phyloP scores from a whole-genome alignment of 2,888 invertebrate species.

The Pardosa pseudoannulata region DNA sequence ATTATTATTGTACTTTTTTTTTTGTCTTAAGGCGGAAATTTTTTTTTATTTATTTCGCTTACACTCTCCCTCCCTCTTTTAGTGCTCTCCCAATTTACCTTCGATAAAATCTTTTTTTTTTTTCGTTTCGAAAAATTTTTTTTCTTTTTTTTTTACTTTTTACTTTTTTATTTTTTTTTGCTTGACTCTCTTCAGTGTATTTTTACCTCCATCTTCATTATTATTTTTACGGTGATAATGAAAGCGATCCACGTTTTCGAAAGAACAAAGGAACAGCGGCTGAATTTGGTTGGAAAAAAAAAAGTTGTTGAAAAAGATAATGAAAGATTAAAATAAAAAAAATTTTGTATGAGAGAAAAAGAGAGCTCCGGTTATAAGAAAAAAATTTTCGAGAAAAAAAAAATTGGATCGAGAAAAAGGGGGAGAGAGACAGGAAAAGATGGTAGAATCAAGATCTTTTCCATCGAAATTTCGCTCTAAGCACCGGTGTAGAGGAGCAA shows the following conservation, averaged over 20 bases:
- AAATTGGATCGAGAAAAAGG: conserved; percentile 16
- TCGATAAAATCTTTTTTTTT: conserved; percentile 1
- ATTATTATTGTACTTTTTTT: conserved; percentile 33
- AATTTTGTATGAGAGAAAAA: background rate
- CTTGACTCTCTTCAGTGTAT: background rate
- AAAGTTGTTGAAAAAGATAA: conserved; percentile 44
- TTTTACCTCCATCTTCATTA: conserved; percentile 36
- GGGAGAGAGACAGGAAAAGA: background rate
- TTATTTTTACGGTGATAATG: conserved; percentile 72
- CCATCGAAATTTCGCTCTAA: conserved; percentile 56
- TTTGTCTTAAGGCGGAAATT: background rate
- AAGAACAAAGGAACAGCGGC: conserved; percentile 54
- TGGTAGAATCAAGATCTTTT: conserved; percentile 39
- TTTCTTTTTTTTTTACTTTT: no score
- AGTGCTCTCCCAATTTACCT: conserved; percentile 32
- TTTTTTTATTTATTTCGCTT: conserved; percentile 22
- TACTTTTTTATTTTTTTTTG: conserved; percentile 29
- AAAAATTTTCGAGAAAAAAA: conserved; percentile 7
- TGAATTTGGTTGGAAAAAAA: conserved; percentile 35
- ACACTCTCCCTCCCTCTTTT: background rate
- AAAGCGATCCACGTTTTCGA: conserved; percentile 46
- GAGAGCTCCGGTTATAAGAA: background rate
- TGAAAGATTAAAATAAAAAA: conserved; percentile 68
- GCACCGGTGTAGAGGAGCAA: conserved; percentile 3
- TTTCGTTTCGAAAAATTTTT: conserved; percentile 21